Percentiles rank a stretch among this genome's conserved stretches.
Conservation (phyloP, 1,140 invertebrate species). For the Agraylea sexmaculata region DNA sequence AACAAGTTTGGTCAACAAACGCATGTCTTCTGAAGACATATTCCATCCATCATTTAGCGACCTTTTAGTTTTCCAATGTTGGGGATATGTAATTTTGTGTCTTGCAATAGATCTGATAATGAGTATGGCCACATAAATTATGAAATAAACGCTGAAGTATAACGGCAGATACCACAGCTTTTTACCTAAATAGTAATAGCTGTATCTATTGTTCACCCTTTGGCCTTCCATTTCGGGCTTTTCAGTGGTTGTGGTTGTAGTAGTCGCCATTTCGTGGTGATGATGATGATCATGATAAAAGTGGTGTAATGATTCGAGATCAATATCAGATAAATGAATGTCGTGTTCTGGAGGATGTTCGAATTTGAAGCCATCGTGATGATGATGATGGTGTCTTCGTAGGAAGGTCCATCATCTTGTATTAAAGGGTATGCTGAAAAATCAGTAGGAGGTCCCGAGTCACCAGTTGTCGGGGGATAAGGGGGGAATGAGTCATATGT, state of each 20-base stretch:
- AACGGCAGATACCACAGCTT: conserved; percentile 73
- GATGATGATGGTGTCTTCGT: conserved; percentile 28
- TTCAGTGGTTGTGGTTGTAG: conserved; percentile 33
- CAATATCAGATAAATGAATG: conserved; percentile 34
- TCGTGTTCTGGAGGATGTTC: conserved; percentile 38
- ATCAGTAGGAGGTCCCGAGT: conserved; percentile 7
- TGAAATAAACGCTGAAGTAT: conserved; percentile 76
- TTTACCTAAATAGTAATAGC: conserved; percentile 69
- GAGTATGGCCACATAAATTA: conserved; percentile 63
- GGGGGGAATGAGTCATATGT: conserved; percentile 34
- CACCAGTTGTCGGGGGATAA: conserved; percentile 20
- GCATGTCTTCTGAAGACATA: conserved; percentile 9
- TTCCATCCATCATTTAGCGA: conserved; percentile 7
- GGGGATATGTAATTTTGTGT: conserved; percentile 51
- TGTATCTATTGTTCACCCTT: conserved; percentile 59
- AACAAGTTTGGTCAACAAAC: conserved; percentile 12
- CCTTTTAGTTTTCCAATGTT: conserved; percentile 20
- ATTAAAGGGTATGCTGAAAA: conserved; percentile 11
- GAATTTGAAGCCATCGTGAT: conserved; percentile 35
- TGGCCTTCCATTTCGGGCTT: conserved; percentile 46
- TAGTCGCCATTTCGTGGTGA: conserved; percentile 27
- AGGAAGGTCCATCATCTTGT: conserved; percentile 10
- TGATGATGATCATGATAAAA: conserved; percentile 30
- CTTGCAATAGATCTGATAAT: conserved; percentile 66
- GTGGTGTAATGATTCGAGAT: conserved; percentile 27